Base-by-base conservation (phyloP, 92 coral and sea anemone species). In the Zoanthus sociatus region DNA sequence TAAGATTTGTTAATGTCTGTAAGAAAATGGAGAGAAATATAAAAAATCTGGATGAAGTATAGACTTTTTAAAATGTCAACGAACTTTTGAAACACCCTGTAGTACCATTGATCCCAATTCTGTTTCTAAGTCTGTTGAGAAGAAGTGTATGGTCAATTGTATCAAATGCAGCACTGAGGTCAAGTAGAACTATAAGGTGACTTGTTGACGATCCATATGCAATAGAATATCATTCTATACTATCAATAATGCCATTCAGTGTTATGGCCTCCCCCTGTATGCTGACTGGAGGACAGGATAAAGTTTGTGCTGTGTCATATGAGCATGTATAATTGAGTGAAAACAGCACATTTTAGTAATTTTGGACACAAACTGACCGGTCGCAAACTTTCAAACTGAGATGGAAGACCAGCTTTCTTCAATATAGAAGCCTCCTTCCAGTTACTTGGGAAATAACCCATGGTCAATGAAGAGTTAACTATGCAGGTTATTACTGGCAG, bases 381-480 rank as follows among this genome's bases (percentile, higher is more conserved):
- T 26, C 26, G 26, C 0, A 26, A 26, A 26, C 26, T 26, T 26
- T 26, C 26, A 26, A 26, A 26, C 21, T 86, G 79, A 21, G 87
- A 51, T 42, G 31, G 77, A 69, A 55, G 47, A 75, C 44, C 63
- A 54, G 81, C 14, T 45, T 79, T 82, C 66, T 88, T 82, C 33
- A 82, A 87, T n/a, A 87, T 16, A 82, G 91, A 87, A 67, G 87
- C 91, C 32, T 83, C 83, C 81, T 88, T 26, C 87, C 83, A 81
- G 31, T 70, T 79, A 18, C 82, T 33, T 54, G 87, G 91, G 58
- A 88, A 79, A 54, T 88, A 86, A 64, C 90, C 87, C 63, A 88
- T 67, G 60, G 87, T 78, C 37, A 88, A 26, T 26, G 26, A 26
- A 26, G 26, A 26, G 26, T 26, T 26, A 26, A 26, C 26, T 0